phyloP scores from a whole-genome alignment of 2,888 invertebrate species.

The Oscheius sp. region DNA sequence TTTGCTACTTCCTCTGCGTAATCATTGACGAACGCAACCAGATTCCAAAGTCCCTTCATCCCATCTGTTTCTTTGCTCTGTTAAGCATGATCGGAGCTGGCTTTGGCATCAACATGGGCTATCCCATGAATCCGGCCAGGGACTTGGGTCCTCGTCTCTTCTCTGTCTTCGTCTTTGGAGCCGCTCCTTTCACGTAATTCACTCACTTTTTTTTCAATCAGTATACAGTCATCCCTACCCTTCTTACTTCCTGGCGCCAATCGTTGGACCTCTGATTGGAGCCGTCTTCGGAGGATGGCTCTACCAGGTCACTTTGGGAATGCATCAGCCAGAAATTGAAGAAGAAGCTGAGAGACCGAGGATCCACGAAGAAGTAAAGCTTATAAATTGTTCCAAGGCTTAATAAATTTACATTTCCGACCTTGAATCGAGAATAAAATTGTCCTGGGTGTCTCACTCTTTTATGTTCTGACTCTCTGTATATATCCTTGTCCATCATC shows the following conservation, averaged over 20 bases:
- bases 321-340: constrained; percentile 47
- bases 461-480: no score
- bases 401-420: no score
- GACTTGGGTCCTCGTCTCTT: constrained; percentile 70
- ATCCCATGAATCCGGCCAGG: constrained; percentile 61
- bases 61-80: constrained; percentile 62
- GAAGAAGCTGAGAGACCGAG: not conserved
- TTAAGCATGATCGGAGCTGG: constrained; percentile 66
- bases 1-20: constrained; percentile 62
- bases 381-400: not conserved
- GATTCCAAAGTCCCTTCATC: constrained; percentile 57
- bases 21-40: constrained; percentile 66
- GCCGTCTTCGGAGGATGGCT: constrained; percentile 58
- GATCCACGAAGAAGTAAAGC: constrained; percentile 1
- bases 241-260: constrained; percentile 55
- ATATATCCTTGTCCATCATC: no score
- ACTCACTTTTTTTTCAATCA: not conserved
- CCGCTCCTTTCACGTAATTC: constrained; percentile 59
- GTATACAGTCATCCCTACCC: constrained; percentile 50
- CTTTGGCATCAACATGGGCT: constrained; percentile 67
- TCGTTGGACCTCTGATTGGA: constrained; percentile 56
- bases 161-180: constrained; percentile 63
- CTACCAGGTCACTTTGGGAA: constrained; percentile 53
- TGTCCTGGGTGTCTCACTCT: no score
- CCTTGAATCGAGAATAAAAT: no score